These are phyloP conservation scores for Stratiolaelaps scimitus DNA, from an alignment of 1,140 invertebrate species.

Conservation along the genomic window DNA sequence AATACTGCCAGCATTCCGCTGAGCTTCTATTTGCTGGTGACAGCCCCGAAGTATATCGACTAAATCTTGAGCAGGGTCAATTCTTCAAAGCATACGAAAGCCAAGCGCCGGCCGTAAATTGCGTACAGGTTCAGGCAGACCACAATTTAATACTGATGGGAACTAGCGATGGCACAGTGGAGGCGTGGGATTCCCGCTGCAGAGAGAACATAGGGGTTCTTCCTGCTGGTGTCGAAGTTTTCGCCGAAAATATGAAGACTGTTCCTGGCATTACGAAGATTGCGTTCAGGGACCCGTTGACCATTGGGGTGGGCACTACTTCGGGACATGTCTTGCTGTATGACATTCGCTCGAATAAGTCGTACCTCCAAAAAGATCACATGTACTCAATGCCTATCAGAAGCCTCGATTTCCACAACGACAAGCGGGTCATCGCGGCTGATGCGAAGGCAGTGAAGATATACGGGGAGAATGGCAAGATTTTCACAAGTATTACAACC, in stretches of 20 bases:
- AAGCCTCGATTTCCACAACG: constrained; percentile 64
- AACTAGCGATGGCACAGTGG: constrained; percentile 77
- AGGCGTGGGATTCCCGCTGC: constrained; percentile 86
- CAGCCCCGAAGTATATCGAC: constrained; percentile 74
- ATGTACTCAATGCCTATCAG: constrained; percentile 84
- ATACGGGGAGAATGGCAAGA: constrained; percentile 84
- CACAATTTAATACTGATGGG: constrained; percentile 78
- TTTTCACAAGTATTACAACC: constrained; percentile 80
- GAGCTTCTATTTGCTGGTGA: constrained; percentile 83
- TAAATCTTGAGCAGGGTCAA: constrained; percentile 88
- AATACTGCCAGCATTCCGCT: constrained; percentile 75
- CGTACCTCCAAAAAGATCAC: constrained; percentile 81
- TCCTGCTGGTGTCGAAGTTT: constrained; percentile 66
- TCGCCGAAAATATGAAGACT: constrained; percentile 48
- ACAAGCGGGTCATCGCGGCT: constrained; percentile 73
- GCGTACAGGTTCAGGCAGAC: constrained; percentile 69
- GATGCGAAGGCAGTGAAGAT: constrained; percentile 83
- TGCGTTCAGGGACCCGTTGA: constrained; percentile 64
- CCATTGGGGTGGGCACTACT: constrained; percentile 76
- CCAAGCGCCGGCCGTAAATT: constrained; percentile 63
- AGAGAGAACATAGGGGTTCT: constrained; percentile 60
- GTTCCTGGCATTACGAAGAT: constrained; percentile 66
- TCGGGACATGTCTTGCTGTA: constrained; percentile 81
- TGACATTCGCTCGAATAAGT: constrained; percentile 81
- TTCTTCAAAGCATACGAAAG: constrained; percentile 72